Evolutionary conservation across 2,797 vertebrate species (phyloP), one percentile per base, ranked within the genome.

Genomic region (Florisuga fusca): DNA sequence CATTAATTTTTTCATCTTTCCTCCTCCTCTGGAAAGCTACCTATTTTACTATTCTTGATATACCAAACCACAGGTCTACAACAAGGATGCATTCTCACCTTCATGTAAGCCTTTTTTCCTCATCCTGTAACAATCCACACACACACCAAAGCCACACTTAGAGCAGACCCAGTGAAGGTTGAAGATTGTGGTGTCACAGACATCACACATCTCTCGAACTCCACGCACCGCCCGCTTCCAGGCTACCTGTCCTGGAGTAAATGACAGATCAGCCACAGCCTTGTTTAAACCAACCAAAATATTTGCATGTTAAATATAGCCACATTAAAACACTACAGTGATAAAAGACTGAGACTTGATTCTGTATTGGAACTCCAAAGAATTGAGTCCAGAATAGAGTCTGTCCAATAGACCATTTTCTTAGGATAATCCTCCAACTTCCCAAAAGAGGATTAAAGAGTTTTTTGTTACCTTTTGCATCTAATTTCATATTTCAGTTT

Each of bases 101-200:
- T 98, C 94, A 4, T 66, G 89, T 8, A 95, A 83, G 74, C 46
- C 96, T 90, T 97, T 98, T 36, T 90, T 98, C 90, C 96, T 98
- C 98, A 98, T 98, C 84, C 98, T 95, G 91, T 98, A 98, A 92
- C 98, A 98, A 71, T 98, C 98, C 58, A 98, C 97, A 2, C 98
- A 98, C 6, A 98, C 98, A 0, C 98, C 98, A 6, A 98, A 98
- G 59, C 98, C 98, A 27, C 98, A 98, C 61, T 98, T 98, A 18
- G 98, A 98, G 94, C 98, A 98, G 46, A 98, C 98, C 98, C 98
- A 98, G 75, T 98, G 98, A n/a, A 98, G 95, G 93, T 98, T 98
- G 96, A 98, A 98, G 89, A 98, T 98, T 0, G 98, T 98, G 51
- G 98, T 98, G 90, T 98, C 98, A 3, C 98, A 98, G 9, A 98